Conservation (phyloP, 2,113 vertebrate species). For the Dasyprocta punctata region DNA sequence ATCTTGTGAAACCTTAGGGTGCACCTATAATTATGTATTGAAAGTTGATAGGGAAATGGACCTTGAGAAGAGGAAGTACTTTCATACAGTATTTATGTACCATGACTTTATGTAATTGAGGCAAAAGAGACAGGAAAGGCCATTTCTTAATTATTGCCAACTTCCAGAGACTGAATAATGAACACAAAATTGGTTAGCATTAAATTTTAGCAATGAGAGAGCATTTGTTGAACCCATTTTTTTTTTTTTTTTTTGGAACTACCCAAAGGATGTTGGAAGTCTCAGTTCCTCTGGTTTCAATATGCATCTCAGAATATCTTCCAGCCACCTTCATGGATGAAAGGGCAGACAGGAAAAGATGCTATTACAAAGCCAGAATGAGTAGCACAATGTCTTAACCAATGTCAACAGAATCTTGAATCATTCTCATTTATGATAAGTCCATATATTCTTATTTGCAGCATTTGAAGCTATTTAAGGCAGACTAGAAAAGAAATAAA, state of each 20-base stretch:
- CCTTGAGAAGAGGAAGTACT: neutral
- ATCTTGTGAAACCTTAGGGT: neutral
- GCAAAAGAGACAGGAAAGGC: neutral
- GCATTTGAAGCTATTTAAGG: neutral
- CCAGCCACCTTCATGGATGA: neutral
- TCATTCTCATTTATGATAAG: neutral
- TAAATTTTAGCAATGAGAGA: neutral
- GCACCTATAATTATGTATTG: neutral
- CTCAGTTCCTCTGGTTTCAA: neutral
- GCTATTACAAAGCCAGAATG: neutral
- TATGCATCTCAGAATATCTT: neutral
- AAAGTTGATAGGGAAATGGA: neutral
- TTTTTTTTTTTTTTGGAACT: too few relatives aligned
- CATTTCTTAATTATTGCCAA: slow-evolving; percentile 7
- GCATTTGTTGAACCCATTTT: neutral
- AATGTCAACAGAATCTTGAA: neutral
- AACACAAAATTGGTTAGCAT: neutral
- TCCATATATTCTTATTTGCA: neutral
- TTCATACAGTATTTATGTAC: neutral
- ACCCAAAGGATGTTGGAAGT: neutral
- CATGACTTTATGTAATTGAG: neutral
- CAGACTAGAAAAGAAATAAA: neutral
- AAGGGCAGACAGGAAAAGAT: neutral
- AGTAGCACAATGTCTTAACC: neutral
- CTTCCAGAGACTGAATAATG: neutral